Evolutionary conservation across 2,113 vertebrate species (phyloP).

Genomic region (Charadrius vociferus): DNA sequence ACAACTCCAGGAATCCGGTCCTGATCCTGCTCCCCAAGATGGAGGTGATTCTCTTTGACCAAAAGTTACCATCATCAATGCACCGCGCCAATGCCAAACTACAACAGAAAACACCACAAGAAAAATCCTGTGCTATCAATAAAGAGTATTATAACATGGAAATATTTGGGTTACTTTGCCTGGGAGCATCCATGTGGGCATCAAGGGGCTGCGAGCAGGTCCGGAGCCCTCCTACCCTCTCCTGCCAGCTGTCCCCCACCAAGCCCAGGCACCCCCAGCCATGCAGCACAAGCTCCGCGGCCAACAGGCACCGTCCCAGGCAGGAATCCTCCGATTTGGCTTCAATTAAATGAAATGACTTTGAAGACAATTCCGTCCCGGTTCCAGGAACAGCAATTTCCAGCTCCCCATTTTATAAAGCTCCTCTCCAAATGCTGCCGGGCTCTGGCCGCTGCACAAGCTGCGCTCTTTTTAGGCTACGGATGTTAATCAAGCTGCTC

Average conservation of each 20-base stretch:
- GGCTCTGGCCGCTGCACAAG: background rate
- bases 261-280: background rate
- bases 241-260: background rate
- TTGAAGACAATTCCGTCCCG: background rate
- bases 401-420: background rate
- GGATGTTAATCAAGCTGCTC: slow-evolving; percentile 38
- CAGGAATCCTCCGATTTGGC: background rate
- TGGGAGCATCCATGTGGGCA: background rate
- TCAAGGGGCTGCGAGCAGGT: background rate
- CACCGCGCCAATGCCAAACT: rapidly evolving
- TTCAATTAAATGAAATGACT: slow-evolving; percentile 20
- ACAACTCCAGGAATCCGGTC: background rate
- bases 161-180: background rate
- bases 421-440: background rate
- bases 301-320: background rate
- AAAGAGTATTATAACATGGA: background rate
- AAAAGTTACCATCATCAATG: background rate
- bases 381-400: background rate
- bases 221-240: background rate
- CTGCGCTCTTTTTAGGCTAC: background rate
- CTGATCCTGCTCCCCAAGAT: background rate
- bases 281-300: rapidly evolving
- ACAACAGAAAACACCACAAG: background rate
- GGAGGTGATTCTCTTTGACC: background rate
- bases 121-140: background rate